Base-by-base conservation (phyloP, 2,888 invertebrate species). In the Dryadula phaetusa region DNA sequence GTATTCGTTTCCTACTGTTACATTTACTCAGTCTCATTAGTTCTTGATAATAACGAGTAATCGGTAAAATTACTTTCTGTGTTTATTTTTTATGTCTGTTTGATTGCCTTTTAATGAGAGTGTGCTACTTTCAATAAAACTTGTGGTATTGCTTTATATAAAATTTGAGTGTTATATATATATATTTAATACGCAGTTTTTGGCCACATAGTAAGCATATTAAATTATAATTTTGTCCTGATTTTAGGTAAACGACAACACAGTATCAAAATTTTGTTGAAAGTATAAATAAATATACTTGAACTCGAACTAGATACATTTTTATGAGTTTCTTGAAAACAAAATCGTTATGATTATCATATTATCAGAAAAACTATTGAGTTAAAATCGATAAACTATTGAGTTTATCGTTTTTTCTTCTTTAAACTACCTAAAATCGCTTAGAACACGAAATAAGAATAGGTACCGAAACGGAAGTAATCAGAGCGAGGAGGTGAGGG, bases 251-350 rank as follows among this genome's bases (percentile, higher is more conserved):
- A 70, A 72, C 72, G 66, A 72, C 74, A 72, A 63, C 49, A 71
- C 68, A 66, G 42, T 71, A 79, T 82, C 72, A 78, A 83, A 82
- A 83, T 70, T 67, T 66, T 81, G 75, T 79, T 76, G 83, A 83
- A 56, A 76, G 56, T 56, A 56, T 56, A 79, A 79, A 74, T 72
- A 73, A 77, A 70, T 72, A 75, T 70, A 77, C 82, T 82, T 85
- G 82, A 87, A 85, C 85, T 86, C 84, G 85, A 80, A 81, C 88
- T 78, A 81, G 83, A 90, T 90, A 85, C 86, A 90, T 88, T 82
- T 83, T 74, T 74, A 85, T 79, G 72, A 80, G 78, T 67, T 68
- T 69, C 74, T 53, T 64, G 69, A 70, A 71, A 66, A 72, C 69
- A 67, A 70, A 70, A 67, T 56, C 20, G 49, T n/a, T n/a, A n/a